A percentile compares a stretch with the other conserved stretches of the same genome.
Evolutionary conservation across 2,888 invertebrate genomes (phyloP).

Genomic region (Acronicta aceris): DNA sequence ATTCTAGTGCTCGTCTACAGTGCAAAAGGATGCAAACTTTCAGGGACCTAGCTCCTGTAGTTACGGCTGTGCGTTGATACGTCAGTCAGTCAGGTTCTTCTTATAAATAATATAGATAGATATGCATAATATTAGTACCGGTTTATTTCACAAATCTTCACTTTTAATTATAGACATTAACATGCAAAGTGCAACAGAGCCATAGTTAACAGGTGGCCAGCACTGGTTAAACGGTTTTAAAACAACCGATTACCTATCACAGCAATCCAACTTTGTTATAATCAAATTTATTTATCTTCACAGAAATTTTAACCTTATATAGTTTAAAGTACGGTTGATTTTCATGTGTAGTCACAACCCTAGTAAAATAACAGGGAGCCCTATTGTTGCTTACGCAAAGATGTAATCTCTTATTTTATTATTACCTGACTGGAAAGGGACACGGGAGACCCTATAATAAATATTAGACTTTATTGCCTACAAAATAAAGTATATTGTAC

Average conservation of each 20-base stretch:
- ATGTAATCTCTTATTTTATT: constrained; percentile 87
- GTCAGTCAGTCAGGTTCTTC: no score
- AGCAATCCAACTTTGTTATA: constrained; percentile 77
- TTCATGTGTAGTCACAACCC: constrained; percentile 59
- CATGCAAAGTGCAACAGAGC: constrained; percentile 60
- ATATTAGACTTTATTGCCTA: constrained; percentile 53
- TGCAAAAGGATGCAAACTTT: no score
- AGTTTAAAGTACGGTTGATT: constrained; percentile 47
- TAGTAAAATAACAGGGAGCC: constrained; percentile 81
- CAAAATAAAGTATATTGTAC: constrained; percentile 46
- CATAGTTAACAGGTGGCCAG: constrained; percentile 74
- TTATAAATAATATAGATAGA: not conserved
- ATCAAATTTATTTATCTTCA: constrained; percentile 65
- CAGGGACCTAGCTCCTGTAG: no score
- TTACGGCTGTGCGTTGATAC: no score
- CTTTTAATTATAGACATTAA: constrained; percentile 35
- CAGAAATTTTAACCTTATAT: constrained; percentile 56
- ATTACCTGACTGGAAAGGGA: constrained; percentile 83
- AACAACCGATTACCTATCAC: constrained; percentile 82
- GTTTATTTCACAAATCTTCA: constrained; percentile 31
- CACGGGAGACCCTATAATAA: constrained; percentile 52
- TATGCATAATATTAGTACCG: not conserved
- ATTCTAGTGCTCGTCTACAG: no score
- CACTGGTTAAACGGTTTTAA: constrained; percentile 72
- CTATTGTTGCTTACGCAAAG: constrained; percentile 87